These are phyloP conservation scores for Dendroctonus ponderosae DNA, from an alignment of 1,140 invertebrate species.

Conservation along the genomic window DNA sequence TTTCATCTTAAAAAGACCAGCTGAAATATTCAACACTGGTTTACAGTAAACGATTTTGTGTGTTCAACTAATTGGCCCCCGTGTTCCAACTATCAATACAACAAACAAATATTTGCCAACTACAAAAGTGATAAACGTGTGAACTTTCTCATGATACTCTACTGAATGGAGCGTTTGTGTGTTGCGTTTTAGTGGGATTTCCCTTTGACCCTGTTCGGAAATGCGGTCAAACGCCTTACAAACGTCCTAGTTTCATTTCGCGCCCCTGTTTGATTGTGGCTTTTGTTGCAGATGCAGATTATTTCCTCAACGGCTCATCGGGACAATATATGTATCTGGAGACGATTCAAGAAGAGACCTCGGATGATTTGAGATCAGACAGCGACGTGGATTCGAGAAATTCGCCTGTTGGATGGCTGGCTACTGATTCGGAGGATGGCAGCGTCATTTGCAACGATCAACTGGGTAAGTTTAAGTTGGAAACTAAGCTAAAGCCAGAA, in stretches of 20 bases:
- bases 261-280: too few species aligned
- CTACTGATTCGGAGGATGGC: conserved; percentile 64
- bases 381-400: conserved; percentile 57
- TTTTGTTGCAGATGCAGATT: conserved; percentile 54
- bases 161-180: background rate
- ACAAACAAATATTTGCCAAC: background rate
- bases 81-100: too few species aligned
- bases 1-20: too few species aligned
- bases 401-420: conserved; percentile 56
- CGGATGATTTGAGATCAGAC: conserved; percentile 72
- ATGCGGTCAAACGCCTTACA: background rate
- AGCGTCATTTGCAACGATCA: conserved; percentile 54
- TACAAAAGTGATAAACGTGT: conserved; percentile 4
- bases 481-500: too few species aligned
- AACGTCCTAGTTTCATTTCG: conserved; percentile 4
- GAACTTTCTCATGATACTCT: background rate
- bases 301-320: conserved; percentile 45
- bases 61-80: too few species aligned
- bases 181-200: background rate
- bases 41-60: too few species aligned
- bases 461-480: conserved; percentile 46
- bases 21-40: too few species aligned
- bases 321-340: conserved; percentile 63
- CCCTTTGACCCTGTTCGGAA: background rate
- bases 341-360: conserved; percentile 75